Conservation (phyloP, 2,888 invertebrate species). For the Chloroclysta siterata region DNA sequence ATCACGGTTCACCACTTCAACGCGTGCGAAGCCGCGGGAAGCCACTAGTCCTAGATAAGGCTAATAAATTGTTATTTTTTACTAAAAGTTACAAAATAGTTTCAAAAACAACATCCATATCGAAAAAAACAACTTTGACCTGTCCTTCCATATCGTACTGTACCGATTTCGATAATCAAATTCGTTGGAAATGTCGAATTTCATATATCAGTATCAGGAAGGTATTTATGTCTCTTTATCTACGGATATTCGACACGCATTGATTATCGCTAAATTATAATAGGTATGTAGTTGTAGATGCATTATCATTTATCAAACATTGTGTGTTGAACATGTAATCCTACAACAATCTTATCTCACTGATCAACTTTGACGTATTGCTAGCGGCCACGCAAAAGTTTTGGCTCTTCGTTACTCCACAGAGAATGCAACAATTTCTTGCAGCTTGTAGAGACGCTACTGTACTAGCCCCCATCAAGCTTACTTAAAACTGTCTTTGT, state of each 20-base stretch:
- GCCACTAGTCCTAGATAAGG: too few species aligned
- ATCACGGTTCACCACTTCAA: too few species aligned
- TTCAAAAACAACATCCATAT: too few species aligned
- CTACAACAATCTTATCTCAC: conserved; percentile 14
- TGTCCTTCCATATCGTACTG: too few species aligned
- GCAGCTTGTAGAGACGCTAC: conserved; percentile 7
- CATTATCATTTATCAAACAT: background rate
- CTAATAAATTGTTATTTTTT: too few species aligned
- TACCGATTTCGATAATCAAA: too few species aligned
- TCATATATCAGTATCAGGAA: background rate
- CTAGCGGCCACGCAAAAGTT: conserved; percentile 2
- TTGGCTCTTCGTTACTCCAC: conserved; percentile 12
- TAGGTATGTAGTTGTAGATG: background rate
- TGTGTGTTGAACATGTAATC: background rate
- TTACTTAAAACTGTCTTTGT: too few species aligned
- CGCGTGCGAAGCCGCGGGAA: too few species aligned
- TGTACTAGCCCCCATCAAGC: too few species aligned
- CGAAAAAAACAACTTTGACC: too few species aligned
- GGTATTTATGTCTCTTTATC: background rate
- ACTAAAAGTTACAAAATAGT: too few species aligned
- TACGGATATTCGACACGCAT: background rate
- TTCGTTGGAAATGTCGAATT: background rate
- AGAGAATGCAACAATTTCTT: conserved; percentile 7
- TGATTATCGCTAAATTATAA: background rate
- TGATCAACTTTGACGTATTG: conserved; percentile 17